These are phyloP conservation scores for Actinostola sp. DNA, from an alignment of 92 coral and sea anemone genomes.

Conservation along the genomic window DNA sequence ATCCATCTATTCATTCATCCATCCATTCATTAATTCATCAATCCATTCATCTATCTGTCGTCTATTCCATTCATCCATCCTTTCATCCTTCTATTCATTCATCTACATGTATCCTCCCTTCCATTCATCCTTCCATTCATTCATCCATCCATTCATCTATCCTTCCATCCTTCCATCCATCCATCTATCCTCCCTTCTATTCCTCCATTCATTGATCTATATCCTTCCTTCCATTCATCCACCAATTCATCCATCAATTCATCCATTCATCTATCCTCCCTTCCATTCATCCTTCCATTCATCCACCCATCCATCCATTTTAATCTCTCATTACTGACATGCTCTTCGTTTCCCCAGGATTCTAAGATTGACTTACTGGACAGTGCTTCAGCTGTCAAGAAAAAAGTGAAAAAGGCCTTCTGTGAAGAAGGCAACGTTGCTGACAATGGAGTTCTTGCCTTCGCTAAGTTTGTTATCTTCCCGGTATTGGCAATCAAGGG, in stretches of 20 bases:
- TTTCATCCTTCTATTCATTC: no score
- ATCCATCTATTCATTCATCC: neutral
- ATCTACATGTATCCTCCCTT: no score
- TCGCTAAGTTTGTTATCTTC: constrained; percentile 95
- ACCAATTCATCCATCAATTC: neutral
- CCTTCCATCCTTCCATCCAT: neutral
- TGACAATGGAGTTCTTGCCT: constrained; percentile 92
- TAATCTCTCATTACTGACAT: neutral
- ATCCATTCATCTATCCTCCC: neutral
- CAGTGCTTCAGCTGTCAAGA: constrained; percentile 86
- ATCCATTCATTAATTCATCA: neutral
- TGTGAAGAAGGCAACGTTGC: constrained; percentile 98
- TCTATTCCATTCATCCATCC: no score
- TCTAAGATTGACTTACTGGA: constrained; percentile 92
- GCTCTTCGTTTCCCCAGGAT: constrained; percentile 57
- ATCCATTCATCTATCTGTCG: neutral
- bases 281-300: neutral
- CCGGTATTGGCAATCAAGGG: constrained; percentile 78
- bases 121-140: neutral
- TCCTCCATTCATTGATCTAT: no score
- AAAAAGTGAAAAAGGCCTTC: constrained; percentile 94
- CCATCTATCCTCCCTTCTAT: neutral
- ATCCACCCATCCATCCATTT: neutral
- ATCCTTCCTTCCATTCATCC: neutral
- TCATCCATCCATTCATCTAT: neutral